Conservation (phyloP, 1,140 invertebrate species). For the Phymastichus coffea region DNA sequence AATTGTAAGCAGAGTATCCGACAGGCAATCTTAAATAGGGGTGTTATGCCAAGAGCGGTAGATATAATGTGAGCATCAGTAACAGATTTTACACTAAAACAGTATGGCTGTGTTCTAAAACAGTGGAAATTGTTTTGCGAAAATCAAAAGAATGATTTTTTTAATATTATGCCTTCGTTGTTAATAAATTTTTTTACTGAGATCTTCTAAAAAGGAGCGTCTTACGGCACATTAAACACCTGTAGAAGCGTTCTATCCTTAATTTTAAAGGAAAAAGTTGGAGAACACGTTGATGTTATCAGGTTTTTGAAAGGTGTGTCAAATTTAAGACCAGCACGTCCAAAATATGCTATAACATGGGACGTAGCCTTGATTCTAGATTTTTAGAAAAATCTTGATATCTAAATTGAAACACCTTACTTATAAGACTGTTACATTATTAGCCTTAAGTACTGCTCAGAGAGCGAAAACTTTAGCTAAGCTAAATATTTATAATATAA, state of each 20-base stretch:
- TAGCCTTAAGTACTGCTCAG: conserved; percentile 35
- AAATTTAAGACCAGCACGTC: conserved; percentile 30
- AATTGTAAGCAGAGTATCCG: conserved; percentile 7
- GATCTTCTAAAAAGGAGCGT: conserved; percentile 30
- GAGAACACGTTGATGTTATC: conserved; percentile 22
- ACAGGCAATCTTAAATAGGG: no score
- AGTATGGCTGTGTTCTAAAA: conserved; percentile 11
- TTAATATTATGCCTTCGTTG: background rate
- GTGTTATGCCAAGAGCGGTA: background rate
- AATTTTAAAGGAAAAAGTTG: conserved; percentile 11
- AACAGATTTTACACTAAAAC: background rate
- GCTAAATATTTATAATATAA: conserved; percentile 31
- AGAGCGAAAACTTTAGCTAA: conserved; percentile 32
- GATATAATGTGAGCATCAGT: conserved; percentile 5
- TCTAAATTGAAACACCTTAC: conserved; percentile 18
- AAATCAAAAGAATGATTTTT: background rate
- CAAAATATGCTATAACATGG: conserved; percentile 39
- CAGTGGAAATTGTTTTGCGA: conserved; percentile 12
- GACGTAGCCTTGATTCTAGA: conserved; percentile 33
- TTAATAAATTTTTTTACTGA: conserved; percentile 21
- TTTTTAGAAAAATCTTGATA: conserved; percentile 17
- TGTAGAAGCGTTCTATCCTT: conserved; percentile 24
- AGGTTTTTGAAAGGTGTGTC: conserved; percentile 36
- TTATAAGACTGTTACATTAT: conserved; percentile 31
- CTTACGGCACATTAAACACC: conserved; percentile 33